Evolutionary conservation across 35 echinoderm and acorn worm species (phyloP), one percentile per base, ranked within the genome.

Genomic region (Lytechinus pictus): DNA sequence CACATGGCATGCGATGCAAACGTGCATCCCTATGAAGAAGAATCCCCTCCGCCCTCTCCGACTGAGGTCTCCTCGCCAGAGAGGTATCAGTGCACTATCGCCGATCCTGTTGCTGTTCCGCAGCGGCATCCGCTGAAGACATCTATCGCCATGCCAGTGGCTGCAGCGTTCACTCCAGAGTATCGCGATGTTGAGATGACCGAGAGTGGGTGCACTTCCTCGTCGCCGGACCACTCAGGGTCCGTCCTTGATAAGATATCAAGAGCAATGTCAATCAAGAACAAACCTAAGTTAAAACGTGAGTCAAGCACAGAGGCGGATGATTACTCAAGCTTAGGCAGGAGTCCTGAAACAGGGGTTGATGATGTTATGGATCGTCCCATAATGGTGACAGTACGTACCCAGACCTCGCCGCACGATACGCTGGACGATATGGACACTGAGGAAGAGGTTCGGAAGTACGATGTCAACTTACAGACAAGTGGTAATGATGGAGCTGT

Each of bases 211-310:
- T 93, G 54, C 53, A 10, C 29, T 55, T 29, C 53, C 27, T 27
- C 52, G 54, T 53, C 53, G 4, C 92, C 92, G 2, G 92, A 93
- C 24, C 92, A 93, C 29, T 14, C 94, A 8, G 94, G 86, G 19
- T 95, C 96, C 19, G 96, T 96, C 53, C 86, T 96, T 54, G 96
- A 96, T 87, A 96, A 96, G 60, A 94, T 96, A 29, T 95, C 96
- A 54, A 56, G 94, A 51, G 96, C 94, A 9, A 89, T 95, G 53
- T 95, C 95, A 3, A 96, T 96, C 53, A 96, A 96, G 86, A 10
- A 54, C 4, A 96, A 96, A 89, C n/a, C 94, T 6, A 96, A 96
- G 87, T 54, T 89, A 24, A 94, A 94, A 16, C 86, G 96, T 44
- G 94, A 89, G 86, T 94, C 87, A 0, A 96, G 96, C 33, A 60